A percentile compares a stretch with the other conserved stretches of the same genome.
These are phyloP conservation scores for Stenchaetothrips biformis DNA, from an alignment of 2,888 invertebrate genomes.

Conservation along the genomic window DNA sequence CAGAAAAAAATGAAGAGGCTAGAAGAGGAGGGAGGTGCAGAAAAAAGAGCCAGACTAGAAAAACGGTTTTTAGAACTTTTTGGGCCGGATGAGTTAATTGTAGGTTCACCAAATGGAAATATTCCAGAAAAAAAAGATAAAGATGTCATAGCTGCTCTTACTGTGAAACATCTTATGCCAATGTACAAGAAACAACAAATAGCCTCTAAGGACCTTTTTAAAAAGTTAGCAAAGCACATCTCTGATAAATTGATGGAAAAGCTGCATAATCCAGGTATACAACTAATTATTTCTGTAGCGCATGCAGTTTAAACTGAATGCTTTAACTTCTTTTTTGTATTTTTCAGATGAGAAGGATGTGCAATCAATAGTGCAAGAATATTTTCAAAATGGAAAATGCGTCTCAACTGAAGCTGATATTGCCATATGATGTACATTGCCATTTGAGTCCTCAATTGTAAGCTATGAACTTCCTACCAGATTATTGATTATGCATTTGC, in stretches of 20 bases:
- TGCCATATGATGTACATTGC: background rate
- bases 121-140: background rate
- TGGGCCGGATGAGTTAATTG: background rate
- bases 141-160: background rate
- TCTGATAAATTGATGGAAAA: background rate
- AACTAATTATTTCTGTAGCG: background rate
- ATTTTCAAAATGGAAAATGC: background rate
- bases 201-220: background rate
- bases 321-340: background rate
- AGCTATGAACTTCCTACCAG: background rate
- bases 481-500: background rate
- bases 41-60: background rate
- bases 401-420: background rate
- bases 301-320: background rate
- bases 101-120: background rate
- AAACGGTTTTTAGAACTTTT: background rate
- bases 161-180: background rate
- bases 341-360: background rate
- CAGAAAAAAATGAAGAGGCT: background rate
- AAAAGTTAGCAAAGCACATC: conserved; percentile 2
- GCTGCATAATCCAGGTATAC: background rate
- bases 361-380: background rate
- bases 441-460: background rate
- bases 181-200: conserved; percentile 8
- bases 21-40: background rate